Base-by-base conservation (phyloP, 2,888 invertebrate species). In the Ethmia dodecea region DNA sequence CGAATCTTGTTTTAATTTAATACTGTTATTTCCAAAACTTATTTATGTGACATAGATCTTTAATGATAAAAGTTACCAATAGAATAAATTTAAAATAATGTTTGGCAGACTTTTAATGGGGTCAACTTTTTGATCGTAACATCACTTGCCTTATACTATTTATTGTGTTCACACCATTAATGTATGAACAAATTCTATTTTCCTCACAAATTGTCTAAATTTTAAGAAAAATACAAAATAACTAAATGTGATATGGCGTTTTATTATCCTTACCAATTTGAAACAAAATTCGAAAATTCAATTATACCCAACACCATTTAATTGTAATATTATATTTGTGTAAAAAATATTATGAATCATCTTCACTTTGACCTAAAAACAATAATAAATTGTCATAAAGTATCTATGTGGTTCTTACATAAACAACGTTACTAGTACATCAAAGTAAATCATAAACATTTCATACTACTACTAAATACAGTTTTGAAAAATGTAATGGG, bases 61-160 rank as follows among this genome's bases (percentile, higher is more conserved):
- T 66, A 75, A 68, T 70, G 55, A 53, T 56, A 77, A 33, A 73
- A 83, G 86, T 86, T 86, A 86, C 86, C 86, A 83, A 71, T 84
- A 81, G 73, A 60, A 55, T 76, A 71, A 73, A 70, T 32, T 37
- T 52, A 45, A 41, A 44, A 52, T 55, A 48, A 42, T 25, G 55
- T 43, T 55, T 34, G 47, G 50, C 47, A 45, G 46, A 40, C 44
- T 41, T 35, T 40, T 40, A 38, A 27, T 33, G 27, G 49, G 46
- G 55, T 60, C 58, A 60, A 50, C 53, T 49, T 51, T 43, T 48
- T 34, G 41, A 54, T 40, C 52, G 43, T 52, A 58, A 56, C 57
- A 60, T 60, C 61, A 74, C 81, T 81, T 81, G 80, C 83, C 80
- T 72, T 43, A 49, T 52, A 64, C 55, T 78, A 75, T 80, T 83